Base-by-base conservation (phyloP, 2,113 vertebrate species). In the Penelope pileata region DNA sequence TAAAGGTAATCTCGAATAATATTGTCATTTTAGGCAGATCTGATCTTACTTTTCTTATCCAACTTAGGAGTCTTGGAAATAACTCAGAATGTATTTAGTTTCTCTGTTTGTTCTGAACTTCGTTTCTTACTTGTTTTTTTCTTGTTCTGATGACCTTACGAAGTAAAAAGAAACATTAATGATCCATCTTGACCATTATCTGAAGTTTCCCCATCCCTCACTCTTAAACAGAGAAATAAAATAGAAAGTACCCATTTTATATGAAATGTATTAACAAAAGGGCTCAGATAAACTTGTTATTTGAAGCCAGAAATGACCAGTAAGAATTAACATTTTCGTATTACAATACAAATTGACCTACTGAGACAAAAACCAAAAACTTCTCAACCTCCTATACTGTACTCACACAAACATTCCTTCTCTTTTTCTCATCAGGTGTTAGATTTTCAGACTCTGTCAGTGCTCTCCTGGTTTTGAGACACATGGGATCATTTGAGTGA, bases 1-100 rank as follows among this genome's bases (percentile, higher is more conserved):
- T 96, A 96, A 97, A 97, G 91, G 95, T 94, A 95, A 93, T 85
- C 68, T 96, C 98, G 95, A 94, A 85, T 96, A 93, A 95, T 96
- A 96, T 94, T 96, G 91, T 66, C 68, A 91, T 91, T 87, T 86
- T 42, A 97, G 91, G 58, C 83, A 92, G 68, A 85, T 59, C 32
- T 67, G 74, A 67, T 96, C 60, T 87, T 62, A 63, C 9, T 86
- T 90, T 93, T 86, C 34, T 91, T 21, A 59, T 72, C 12, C 23
- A 72, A 5, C 7, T 66, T 76, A 80, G 40, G 68, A 85, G 30
- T 12, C 23, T 83, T 62, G 68, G 60, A 74, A 91, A 90, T 87
- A 48, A 72, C 64, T 81, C 66, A 66, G 56, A 91, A 38, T n/a
- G 18, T 26, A 29, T 69, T 79, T 59, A 8, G 4, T 38, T 83